Percentiles rank a stretch among this genome's conserved stretches.
phyloP scores from a whole-genome alignment of 2,888 invertebrate genomes.

The Osmoderma eremita region DNA sequence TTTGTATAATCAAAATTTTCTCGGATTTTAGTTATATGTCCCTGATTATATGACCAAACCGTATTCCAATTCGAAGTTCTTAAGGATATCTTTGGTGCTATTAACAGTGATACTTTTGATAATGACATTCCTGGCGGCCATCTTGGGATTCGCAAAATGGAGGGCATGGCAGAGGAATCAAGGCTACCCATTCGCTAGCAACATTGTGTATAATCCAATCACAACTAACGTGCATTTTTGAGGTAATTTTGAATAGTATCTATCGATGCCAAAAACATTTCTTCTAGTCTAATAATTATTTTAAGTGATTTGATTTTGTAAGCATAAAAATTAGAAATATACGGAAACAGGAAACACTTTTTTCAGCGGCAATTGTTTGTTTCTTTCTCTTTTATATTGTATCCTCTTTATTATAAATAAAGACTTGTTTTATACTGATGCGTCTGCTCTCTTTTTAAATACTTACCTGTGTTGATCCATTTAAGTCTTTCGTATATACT shows the following conservation, averaged over 20 bases:
- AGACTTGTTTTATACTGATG: background rate
- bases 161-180: conserved; percentile 46
- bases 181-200: conserved; percentile 55
- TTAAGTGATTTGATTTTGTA: too few species aligned
- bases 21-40: conserved; percentile 2
- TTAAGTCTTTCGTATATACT: conserved; percentile 75
- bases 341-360: too few species aligned
- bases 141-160: conserved; percentile 55
- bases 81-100: conserved; percentile 54
- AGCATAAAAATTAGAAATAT: too few species aligned
- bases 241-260: background rate
- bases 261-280: too few species aligned
- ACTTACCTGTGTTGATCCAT: conserved; percentile 74
- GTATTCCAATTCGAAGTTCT: conserved; percentile 42
- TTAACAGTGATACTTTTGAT: conserved; percentile 52
- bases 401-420: background rate
- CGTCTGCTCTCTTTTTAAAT: background rate
- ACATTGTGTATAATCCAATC: conserved; percentile 58
- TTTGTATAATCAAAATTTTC: too few species aligned
- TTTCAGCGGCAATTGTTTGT: too few species aligned
- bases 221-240: conserved; percentile 43
- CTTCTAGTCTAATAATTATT: too few species aligned
- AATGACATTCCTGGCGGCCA: conserved; percentile 50
- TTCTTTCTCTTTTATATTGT: too few species aligned
- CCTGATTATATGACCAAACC: conserved; percentile 28